Conservation (phyloP, 2,888 invertebrate species). For the Ormyrus pomaceus region DNA sequence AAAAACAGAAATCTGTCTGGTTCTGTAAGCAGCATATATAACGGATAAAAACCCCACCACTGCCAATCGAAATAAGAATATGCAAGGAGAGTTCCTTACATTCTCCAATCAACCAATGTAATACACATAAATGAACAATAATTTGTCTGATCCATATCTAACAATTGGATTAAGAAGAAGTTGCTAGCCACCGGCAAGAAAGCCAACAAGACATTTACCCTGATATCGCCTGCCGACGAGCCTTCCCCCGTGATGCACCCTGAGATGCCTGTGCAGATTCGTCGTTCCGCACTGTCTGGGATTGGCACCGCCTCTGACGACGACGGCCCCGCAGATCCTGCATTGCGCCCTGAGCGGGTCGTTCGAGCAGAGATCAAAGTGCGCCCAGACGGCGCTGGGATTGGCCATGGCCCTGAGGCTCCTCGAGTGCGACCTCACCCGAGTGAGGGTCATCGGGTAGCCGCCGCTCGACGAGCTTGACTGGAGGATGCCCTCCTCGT, state of each 20-base stretch:
- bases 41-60: too few relatives aligned
- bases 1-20: too few relatives aligned
- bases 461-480: not conserved
- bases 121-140: too few relatives aligned
- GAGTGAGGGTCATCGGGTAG: conserved; percentile 50
- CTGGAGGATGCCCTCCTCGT: conserved; percentile 63
- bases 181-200: too few relatives aligned
- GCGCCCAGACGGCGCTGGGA: conserved; percentile 74
- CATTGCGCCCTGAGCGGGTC: conserved; percentile 73
- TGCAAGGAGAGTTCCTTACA: too few relatives aligned
- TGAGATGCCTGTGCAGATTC: conserved; percentile 73
- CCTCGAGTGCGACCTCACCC: conserved; percentile 72
- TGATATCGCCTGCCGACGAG: conserved; percentile 73
- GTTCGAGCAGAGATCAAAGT: conserved; percentile 72
- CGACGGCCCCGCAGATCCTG: conserved; percentile 73
- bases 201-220: conserved; percentile 62
- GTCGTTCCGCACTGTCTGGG: conserved; percentile 74
- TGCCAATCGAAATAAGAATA: too few relatives aligned
- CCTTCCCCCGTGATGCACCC: conserved; percentile 73
- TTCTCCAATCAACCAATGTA: too few relatives aligned
- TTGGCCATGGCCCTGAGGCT: conserved; percentile 74
- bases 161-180: too few relatives aligned
- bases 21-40: too few relatives aligned
- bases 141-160: too few relatives aligned
- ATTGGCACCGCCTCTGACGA: conserved; percentile 73